These are phyloP conservation scores for Agonopterix subpropinquella DNA, from an alignment of 2,888 invertebrate genomes.

Conservation along the genomic window DNA sequence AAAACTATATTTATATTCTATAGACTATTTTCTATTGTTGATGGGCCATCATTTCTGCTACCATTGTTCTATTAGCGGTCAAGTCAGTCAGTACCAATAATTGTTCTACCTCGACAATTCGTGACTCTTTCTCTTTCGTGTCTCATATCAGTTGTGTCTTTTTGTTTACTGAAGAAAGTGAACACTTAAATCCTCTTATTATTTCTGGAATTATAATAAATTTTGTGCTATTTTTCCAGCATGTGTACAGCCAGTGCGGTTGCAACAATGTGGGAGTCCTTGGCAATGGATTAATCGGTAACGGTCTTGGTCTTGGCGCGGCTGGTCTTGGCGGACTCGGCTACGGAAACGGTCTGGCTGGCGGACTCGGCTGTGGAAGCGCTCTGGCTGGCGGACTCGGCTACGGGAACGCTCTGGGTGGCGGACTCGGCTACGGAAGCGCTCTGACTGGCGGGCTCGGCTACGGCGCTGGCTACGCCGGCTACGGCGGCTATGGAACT, in stretches of 20 bases:
- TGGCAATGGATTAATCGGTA: not conserved
- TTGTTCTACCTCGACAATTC: too few species aligned
- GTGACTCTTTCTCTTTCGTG: too few species aligned
- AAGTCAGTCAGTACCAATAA: too few species aligned
- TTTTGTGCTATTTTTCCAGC: conserved; percentile 4
- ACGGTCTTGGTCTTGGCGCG: not conserved
- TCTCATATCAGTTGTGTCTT: too few species aligned
- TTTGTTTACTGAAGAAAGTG: too few species aligned
- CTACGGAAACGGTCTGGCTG: not conserved
- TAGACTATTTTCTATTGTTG: too few species aligned
- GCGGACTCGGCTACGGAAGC: not conserved
- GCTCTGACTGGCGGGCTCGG: conserved; percentile 9
- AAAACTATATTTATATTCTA: too few species aligned
- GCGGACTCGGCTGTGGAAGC: not conserved
- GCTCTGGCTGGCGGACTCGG: not conserved
- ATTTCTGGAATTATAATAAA: not conserved
- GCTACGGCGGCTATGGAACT: conserved; percentile 16
- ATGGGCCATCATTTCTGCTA: too few species aligned
- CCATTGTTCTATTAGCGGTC: too few species aligned
- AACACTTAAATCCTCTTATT: too few species aligned
- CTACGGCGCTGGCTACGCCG: not conserved
- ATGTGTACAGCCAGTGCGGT: conserved; percentile 3
- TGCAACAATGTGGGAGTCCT: not conserved
- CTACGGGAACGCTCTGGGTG: not conserved
- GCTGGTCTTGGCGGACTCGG: not conserved